Conservation (phyloP, 2,888 invertebrate species). For the Acleris cristana region DNA sequence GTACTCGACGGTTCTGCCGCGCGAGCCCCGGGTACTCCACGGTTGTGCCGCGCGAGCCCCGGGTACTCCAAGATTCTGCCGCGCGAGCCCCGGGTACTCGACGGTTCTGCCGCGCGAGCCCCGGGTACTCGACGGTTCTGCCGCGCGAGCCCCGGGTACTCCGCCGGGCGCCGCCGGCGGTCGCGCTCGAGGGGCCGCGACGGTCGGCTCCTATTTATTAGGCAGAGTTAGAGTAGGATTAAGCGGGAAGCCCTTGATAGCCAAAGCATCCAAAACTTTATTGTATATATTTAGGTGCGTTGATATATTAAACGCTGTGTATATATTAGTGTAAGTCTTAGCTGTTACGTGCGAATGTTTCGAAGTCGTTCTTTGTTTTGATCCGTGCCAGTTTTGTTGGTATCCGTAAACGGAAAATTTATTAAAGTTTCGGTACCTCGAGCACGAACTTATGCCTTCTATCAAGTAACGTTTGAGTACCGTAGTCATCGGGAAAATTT, state of each 20-base stretch:
- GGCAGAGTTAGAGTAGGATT: constrained; percentile 46
- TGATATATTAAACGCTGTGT: constrained; percentile 52
- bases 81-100: too few relatives aligned
- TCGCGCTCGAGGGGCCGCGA: constrained; percentile 5
- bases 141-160: too few relatives aligned
- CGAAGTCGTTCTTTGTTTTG: constrained; percentile 4
- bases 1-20: too few relatives aligned
- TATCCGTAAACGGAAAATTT: constrained; percentile 2
- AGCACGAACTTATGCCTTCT: too few relatives aligned
- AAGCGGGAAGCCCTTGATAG: constrained; percentile 70
- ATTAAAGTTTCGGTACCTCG: not conserved
- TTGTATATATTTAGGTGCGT: constrained; percentile 72
- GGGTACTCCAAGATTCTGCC: too few relatives aligned
- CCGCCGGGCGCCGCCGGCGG: too few relatives aligned
- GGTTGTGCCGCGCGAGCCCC: too few relatives aligned
- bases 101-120: too few relatives aligned
- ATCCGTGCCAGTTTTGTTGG: constrained; percentile 15
- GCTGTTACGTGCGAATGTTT: constrained; percentile 33
- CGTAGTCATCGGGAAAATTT: too few relatives aligned
- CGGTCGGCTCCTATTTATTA: constrained; percentile 62
- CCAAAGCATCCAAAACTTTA: constrained; percentile 81
- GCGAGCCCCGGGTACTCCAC: too few relatives aligned
- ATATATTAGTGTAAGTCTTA: constrained; percentile 48
- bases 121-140: too few relatives aligned
- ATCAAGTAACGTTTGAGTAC: too few relatives aligned